Evolutionary conservation across 2,113 vertebrate genomes (phyloP).

Genomic region (Turdus rufiventris): DNA sequence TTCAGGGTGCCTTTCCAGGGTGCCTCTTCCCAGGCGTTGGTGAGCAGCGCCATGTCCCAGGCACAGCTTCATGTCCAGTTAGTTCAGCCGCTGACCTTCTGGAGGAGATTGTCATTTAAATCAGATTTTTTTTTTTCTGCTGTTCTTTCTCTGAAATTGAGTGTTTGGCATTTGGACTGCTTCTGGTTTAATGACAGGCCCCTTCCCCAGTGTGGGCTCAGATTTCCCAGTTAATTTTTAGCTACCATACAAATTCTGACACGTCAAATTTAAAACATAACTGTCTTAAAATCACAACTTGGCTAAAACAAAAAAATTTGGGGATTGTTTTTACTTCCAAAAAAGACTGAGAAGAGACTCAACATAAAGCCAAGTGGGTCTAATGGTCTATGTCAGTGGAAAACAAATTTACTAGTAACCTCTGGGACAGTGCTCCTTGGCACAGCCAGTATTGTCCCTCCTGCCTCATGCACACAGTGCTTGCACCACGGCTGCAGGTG

Average conservation of each 20-base stretch:
- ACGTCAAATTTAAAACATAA: not conserved
- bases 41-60: not conserved
- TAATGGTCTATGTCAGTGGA: not conserved
- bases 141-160: not conserved
- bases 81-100: not conserved
- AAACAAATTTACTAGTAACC: not conserved
- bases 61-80: not conserved
- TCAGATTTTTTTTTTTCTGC: not conserved
- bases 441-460: not conserved
- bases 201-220: accelerated
- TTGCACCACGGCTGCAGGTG: not conserved
- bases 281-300: not conserved
- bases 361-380: not conserved
- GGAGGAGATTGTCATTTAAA: not conserved
- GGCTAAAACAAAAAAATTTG: not conserved
- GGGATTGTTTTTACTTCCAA: accelerated
- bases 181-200: not conserved
- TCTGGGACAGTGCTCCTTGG: not conserved
- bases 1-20: accelerated
- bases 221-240: not conserved
- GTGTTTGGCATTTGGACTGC: accelerated
- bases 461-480: not conserved
- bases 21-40: accelerated
- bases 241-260: not conserved
- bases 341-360: not conserved